phyloP scores from a whole-genome alignment of 2,797 vertebrate genomes.

The Peromyscus aztecus region DNA sequence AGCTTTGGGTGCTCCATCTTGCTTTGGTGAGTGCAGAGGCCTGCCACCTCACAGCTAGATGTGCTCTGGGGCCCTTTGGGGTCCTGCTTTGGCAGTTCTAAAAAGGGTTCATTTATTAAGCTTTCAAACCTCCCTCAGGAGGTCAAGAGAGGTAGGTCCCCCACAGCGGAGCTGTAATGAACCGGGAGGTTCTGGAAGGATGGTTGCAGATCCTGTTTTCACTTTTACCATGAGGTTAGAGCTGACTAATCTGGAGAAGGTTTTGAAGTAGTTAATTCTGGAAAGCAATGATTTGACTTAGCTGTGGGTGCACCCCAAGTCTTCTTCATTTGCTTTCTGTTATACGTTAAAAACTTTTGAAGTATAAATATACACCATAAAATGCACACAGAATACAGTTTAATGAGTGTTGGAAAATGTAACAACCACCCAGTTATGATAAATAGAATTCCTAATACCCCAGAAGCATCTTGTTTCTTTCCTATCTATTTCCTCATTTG shows the following conservation, averaged over 20 bases:
- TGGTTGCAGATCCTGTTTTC: not conserved
- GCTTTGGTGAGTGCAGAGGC: not conserved
- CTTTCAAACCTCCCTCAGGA: not conserved
- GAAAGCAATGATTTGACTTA: constrained; percentile 34
- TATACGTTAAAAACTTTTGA: constrained; percentile 42
- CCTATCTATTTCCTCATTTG: not conserved
- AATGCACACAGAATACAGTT: not conserved
- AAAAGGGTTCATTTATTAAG: constrained; percentile 16
- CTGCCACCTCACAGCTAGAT: not conserved
- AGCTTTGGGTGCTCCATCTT: not conserved
- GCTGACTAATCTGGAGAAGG: constrained; percentile 1
- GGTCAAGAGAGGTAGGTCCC: not conserved
- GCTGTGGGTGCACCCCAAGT: not conserved
- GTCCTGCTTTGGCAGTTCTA: not conserved
- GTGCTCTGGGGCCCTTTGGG: not conserved
- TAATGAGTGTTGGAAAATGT: constrained; percentile 31
- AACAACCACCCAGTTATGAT: constrained; percentile 16
- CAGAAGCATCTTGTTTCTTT: not conserved
- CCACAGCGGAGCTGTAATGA: not conserved
- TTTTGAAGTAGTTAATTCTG: constrained; percentile 53
- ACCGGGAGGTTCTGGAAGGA: not conserved
- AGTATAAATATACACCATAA: constrained; percentile 1
- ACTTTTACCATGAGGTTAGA: not conserved
- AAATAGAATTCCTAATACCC: not conserved
- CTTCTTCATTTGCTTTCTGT: constrained; percentile 57